A percentile compares a stretch with the other conserved stretches of the same genome.
Conservation (phyloP, 2,888 invertebrate genomes). For the Dasypolia templi region DNA sequence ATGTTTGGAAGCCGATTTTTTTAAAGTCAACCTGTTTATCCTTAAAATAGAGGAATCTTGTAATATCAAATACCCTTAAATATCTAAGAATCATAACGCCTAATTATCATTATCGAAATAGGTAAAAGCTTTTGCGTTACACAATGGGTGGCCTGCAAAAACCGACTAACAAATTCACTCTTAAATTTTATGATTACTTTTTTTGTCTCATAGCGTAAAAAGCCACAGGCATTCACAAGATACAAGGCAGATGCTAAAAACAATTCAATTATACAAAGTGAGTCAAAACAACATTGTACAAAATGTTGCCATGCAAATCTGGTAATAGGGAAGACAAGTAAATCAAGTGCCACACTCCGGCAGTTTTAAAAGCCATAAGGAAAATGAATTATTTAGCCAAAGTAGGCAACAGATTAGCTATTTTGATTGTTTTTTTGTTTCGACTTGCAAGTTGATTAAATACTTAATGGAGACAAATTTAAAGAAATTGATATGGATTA, state of each 20-base stretch:
- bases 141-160: background rate
- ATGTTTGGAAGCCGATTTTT: conserved; percentile 7
- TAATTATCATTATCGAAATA: background rate
- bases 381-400: conserved; percentile 54
- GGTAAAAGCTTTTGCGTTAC: background rate
- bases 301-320: conserved; percentile 61
- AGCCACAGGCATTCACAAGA: conserved; percentile 25
- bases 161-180: background rate
- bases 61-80: background rate
- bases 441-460: conserved; percentile 39
- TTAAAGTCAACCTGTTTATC: background rate
- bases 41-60: background rate
- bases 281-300: conserved; percentile 48
- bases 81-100: background rate
- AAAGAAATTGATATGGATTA: conserved; percentile 12
- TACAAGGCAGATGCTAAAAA: conserved; percentile 50
- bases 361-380: conserved; percentile 44
- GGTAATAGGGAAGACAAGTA: conserved; percentile 36
- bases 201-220: conserved; percentile 27
- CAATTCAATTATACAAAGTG: conserved; percentile 59
- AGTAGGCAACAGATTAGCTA: conserved; percentile 40
- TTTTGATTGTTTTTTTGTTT: conserved; percentile 48
- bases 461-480: conserved; percentile 28
- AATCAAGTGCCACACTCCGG: conserved; percentile 47
- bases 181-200: conserved; percentile 37